These are phyloP conservation scores for Phoenicopterus ruber DNA, from an alignment of 2,113 vertebrate genomes.

Conservation along the genomic window DNA sequence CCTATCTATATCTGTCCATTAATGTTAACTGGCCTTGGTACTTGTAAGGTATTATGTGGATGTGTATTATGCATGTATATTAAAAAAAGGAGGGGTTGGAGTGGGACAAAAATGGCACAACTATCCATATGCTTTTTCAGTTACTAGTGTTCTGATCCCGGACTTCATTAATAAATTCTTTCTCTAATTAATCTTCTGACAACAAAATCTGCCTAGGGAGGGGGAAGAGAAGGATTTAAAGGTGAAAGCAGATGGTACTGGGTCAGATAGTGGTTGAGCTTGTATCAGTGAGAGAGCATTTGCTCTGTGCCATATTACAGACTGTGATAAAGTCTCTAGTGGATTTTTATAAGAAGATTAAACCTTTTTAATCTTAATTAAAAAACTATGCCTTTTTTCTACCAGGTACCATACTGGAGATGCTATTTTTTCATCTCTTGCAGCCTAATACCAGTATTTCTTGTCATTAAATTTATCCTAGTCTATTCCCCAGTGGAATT, in stretches of 20 bases:
- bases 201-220: neutral
- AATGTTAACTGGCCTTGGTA: neutral
- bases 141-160: neutral
- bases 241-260: neutral
- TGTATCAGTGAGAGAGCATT: neutral
- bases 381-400: neutral
- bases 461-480: neutral
- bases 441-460: neutral
- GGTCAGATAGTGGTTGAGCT: neutral
- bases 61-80: neutral
- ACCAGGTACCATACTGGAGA: neutral
- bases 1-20: neutral
- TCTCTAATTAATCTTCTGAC: neutral
- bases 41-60: neutral
- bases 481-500: neutral
- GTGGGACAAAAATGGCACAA: neutral
- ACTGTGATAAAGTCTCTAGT: neutral
- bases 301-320: neutral
- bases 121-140: neutral
- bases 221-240: neutral
- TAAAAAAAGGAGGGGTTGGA: neutral
- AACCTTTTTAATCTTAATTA: neutral
- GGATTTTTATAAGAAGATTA: neutral
- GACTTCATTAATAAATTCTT: neutral
- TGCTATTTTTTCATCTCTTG: neutral